Evolutionary conservation across 2,888 invertebrate species (phyloP).

Genomic region (Hydrotaea diabolus): DNA sequence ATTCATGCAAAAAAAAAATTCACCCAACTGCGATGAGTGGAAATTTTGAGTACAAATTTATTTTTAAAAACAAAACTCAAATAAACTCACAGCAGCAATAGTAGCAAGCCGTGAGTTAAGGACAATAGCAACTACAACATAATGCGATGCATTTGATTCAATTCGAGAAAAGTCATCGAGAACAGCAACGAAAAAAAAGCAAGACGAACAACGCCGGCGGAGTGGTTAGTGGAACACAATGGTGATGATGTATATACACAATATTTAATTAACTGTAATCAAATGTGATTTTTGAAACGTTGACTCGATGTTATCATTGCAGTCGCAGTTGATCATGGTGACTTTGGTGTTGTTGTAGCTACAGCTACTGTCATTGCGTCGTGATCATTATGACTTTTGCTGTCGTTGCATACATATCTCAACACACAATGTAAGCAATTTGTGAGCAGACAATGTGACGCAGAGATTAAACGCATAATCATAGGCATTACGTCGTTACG

Average conservation of each 20-base stretch:
- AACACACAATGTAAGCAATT: constrained; percentile 31
- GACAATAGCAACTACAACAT: background rate
- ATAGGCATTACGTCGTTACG: background rate
- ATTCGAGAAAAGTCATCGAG: constrained; percentile 7
- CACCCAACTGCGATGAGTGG: background rate
- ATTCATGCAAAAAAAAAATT: too few relatives aligned
- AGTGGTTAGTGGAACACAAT: constrained; percentile 1
- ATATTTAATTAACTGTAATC: constrained; percentile 63
- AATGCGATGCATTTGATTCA: background rate
- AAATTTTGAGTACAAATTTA: too few relatives aligned
- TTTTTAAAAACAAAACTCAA: too few relatives aligned
- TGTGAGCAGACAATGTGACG: constrained; percentile 59
- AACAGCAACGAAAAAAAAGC: too few relatives aligned
- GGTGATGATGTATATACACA: constrained; percentile 30
- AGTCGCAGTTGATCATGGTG: constrained; percentile 36
- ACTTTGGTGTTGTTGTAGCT: constrained; percentile 59
- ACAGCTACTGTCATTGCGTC: background rate
- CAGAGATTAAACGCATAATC: constrained; percentile 58
- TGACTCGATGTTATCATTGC: background rate
- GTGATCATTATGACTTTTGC: constrained; percentile 21
- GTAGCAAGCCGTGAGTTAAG: background rate
- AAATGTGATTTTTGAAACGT: constrained; percentile 54
- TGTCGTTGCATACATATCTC: background rate
- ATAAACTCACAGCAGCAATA: background rate
- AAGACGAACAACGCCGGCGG: background rate